phyloP scores from a whole-genome alignment of 2,888 invertebrate genomes.

The Brachypterus glaber region DNA sequence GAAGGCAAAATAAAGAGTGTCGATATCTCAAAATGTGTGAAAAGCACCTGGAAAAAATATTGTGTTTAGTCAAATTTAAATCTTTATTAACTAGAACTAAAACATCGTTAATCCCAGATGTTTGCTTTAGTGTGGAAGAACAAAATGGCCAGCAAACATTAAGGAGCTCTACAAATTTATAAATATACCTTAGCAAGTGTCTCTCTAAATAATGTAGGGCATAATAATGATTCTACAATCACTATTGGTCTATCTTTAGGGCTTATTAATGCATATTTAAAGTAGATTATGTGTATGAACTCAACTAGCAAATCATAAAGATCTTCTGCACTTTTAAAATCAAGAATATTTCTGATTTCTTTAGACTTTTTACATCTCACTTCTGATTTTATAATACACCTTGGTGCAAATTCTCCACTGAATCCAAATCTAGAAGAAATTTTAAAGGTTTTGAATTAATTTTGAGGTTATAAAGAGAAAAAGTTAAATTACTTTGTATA shows the following conservation, averaged over 20 bases:
- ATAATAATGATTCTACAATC: slow-evolving; percentile 81
- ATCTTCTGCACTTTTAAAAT: slow-evolving; percentile 56
- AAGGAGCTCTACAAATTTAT: too few relatives aligned
- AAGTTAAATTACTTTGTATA: slow-evolving; percentile 71
- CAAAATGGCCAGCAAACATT: too few relatives aligned
- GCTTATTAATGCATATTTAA: slow-evolving; percentile 83
- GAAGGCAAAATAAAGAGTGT: slow-evolving; percentile 58
- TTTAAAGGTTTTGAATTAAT: slow-evolving; percentile 12
- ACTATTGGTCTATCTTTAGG: slow-evolving; percentile 90
- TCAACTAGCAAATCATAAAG: slow-evolving; percentile 79
- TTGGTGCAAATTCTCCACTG: slow-evolving; percentile 78
- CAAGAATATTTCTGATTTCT: slow-evolving; percentile 51
- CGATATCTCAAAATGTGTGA: slow-evolving; percentile 81
- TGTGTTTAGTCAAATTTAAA: too few relatives aligned
- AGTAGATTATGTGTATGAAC: slow-evolving; percentile 80
- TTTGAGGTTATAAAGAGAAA: slow-evolving; percentile 15
- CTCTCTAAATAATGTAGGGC: slow-evolving; percentile 72
- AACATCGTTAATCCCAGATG: too few relatives aligned
- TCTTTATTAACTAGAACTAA: too few relatives aligned
- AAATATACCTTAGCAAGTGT: slow-evolving; percentile 85
- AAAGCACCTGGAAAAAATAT: slow-evolving; percentile 44
- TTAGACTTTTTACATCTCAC: slow-evolving; percentile 58
- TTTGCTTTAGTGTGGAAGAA: too few relatives aligned
- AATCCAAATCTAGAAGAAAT: slow-evolving; percentile 69
- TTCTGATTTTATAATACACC: slow-evolving; percentile 77